These are phyloP conservation scores for Nycticryphes semicollaris DNA, from an alignment of 2,113 vertebrate genomes.

Conservation along the genomic window DNA sequence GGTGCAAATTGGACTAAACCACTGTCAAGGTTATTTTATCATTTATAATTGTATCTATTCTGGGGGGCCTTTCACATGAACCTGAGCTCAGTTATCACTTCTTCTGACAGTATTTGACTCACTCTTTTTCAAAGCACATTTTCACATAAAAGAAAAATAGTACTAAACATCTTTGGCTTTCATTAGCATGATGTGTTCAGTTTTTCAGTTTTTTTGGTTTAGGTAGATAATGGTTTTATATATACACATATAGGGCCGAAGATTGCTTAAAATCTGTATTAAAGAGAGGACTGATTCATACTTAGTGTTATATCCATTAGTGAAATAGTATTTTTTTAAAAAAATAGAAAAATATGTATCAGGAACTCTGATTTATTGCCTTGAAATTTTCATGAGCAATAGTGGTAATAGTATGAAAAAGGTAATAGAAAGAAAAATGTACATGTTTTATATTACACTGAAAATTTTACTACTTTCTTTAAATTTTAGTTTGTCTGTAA, in stretches of 20 bases:
- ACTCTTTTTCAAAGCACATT: background rate
- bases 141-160: background rate
- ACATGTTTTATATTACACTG: accelerated
- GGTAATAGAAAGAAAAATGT: background rate
- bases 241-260: background rate
- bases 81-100: background rate
- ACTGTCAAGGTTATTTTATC: background rate
- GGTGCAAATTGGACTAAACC: background rate
- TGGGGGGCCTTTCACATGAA: background rate
- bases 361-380: background rate
- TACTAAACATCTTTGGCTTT: background rate
- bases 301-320: background rate
- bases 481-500: background rate
- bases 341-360: background rate
- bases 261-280: background rate
- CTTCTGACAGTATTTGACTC: background rate
- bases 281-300: background rate
- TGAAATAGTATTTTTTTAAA: background rate
- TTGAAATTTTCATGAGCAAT: background rate
- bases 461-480: background rate
- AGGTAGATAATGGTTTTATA: background rate
- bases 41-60: background rate
- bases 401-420: background rate
- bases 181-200: background rate
- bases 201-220: background rate